phyloP scores from a whole-genome alignment of 2,888 invertebrate genomes.

The Calliopum simillimum region DNA sequence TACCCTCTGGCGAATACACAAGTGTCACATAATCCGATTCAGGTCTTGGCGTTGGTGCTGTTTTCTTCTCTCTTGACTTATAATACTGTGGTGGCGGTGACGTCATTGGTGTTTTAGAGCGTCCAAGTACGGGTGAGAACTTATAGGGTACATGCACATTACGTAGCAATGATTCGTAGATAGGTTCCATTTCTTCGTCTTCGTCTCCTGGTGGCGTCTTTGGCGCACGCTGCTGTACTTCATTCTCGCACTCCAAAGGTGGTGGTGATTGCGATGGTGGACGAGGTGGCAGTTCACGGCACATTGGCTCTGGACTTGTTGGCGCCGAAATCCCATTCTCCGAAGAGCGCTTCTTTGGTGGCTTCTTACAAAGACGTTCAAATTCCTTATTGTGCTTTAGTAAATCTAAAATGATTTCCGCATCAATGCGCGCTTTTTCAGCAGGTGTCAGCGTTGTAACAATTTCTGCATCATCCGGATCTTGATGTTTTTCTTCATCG shows the following conservation, averaged over 20 bases:
- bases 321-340: constrained; percentile 49
- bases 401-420: constrained; percentile 79
- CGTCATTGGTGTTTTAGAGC: constrained; percentile 55
- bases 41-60: constrained; percentile 53
- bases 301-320: constrained; percentile 44
- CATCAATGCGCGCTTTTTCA: constrained; percentile 74
- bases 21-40: constrained; percentile 67
- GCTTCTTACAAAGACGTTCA: constrained; percentile 81
- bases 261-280: constrained; percentile 65
- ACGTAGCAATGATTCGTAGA: constrained; percentile 64
- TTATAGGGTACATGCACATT: constrained; percentile 68
- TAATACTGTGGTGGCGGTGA: constrained; percentile 54
- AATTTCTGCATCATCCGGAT: background rate
- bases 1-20: constrained; percentile 61
- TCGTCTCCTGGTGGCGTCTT: constrained; percentile 7
- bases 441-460: constrained; percentile 64
- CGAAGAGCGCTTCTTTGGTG: constrained; percentile 70
- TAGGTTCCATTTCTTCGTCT: constrained; percentile 57
- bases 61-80: constrained; percentile 53
- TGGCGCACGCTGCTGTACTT: constrained; percentile 13
- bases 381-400: constrained; percentile 87
- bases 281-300: constrained; percentile 55
- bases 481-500: background rate
- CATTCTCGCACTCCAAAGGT: constrained; percentile 57
- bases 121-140: constrained; percentile 64